Base-by-base conservation (phyloP, 2,113 vertebrate genomes). In the Gambusia holbrooki region DNA sequence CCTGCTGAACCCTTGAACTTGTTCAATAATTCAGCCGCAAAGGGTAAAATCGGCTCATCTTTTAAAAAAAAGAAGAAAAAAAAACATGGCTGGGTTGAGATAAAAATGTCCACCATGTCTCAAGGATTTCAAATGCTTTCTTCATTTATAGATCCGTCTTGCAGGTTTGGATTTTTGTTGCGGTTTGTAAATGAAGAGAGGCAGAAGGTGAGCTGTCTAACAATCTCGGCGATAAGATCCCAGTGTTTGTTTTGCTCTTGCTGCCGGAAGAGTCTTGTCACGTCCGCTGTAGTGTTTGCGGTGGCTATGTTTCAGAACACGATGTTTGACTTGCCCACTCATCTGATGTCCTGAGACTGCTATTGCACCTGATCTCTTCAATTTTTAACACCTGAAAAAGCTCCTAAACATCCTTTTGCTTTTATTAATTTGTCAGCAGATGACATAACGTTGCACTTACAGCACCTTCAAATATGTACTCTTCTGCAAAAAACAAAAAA, bases 401-500 rank as follows among this genome's bases (percentile, higher is more conserved):
- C 82, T 88, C 85, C 84, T 87, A 85, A 92, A 77, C 82, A 84
- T 79, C 78, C 61, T 85, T 91, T 90, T 84, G 87, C 87, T 92
- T 90, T 91, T 92, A 92, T 91, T 92, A 89, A 91, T 87, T 86
- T 83, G 84, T 88, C 88, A 88, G 86, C 89, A 86, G 37, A 48
- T 71, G 35, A 60, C 62, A 71, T 71, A 61, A 82, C 89, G 87
- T 91, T 86, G 90, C 79, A 74, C 87, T 80, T 82, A 81, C 65
- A 27, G 84, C 82, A 65, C 89, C 75, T 83, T 92, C 82, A 87
- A 85, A 90, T 88, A 91, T 91, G 90, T 86, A 89, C 86, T 84
- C 83, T 65, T 42, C 13, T 73, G 67, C 80, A 58, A 58, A n/a
- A 54, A 54, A 79, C 77, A 76, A 83, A 87, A 82, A 35, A 79